These are phyloP conservation scores for Leptinotarsa defecta DNA, from an alignment of 1,140 invertebrate genomes.

Conservation along the genomic window DNA sequence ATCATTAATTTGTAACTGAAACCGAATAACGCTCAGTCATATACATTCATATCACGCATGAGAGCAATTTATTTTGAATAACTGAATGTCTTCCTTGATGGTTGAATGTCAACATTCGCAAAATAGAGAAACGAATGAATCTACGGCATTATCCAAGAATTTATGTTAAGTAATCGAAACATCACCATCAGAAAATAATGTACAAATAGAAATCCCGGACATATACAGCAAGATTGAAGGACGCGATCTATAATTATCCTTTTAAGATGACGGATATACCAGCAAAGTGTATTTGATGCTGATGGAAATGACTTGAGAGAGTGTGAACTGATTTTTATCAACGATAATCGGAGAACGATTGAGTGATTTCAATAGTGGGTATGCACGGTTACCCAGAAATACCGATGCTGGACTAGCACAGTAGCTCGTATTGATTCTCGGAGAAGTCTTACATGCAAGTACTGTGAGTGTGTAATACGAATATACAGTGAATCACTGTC, in stretches of 20 bases:
- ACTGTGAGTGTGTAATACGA: too few relatives aligned
- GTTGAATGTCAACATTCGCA: neutral
- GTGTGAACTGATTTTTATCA: neutral
- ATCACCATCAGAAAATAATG: neutral
- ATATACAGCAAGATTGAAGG: neutral
- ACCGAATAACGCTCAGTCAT: too few relatives aligned
- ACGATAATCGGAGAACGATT: neutral
- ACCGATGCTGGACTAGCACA: neutral
- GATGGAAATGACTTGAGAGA: neutral
- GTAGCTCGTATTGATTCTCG: neutral
- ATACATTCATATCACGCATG: neutral
- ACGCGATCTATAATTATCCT: neutral
- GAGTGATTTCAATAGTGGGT: neutral
- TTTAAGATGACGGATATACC: neutral
- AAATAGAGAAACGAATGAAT: neutral
- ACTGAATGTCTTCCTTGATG: neutral
- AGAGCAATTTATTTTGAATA: slow-evolving; percentile 5
- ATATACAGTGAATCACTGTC: too few relatives aligned
- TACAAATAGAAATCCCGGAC: neutral
- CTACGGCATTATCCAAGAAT: neutral
- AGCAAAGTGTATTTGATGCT: neutral
- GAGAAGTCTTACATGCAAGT: neutral
- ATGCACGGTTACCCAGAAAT: neutral
- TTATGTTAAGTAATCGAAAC: neutral
- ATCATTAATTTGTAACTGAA: too few relatives aligned